Evolutionary conservation across 2,113 vertebrate genomes (phyloP).

Genomic region (Ivindomyrus marchei): DNA sequence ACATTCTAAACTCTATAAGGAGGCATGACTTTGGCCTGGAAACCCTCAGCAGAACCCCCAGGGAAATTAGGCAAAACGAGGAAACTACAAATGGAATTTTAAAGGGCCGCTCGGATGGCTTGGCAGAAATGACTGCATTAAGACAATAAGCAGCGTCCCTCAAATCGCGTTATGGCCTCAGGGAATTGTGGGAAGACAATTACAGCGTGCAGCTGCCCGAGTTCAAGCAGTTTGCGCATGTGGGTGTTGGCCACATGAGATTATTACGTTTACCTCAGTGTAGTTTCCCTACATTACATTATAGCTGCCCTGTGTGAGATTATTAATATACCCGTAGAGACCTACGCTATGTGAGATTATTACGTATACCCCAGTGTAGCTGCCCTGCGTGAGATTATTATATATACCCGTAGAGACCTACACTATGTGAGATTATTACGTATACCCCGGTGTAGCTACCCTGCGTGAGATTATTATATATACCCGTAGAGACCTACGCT

Average conservation of each 20-base stretch:
- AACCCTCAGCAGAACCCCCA: neutral
- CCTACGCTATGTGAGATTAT: too few species aligned
- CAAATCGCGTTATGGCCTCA: neutral
- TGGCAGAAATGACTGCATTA: slow-evolving; percentile 7
- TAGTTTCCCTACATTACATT: neutral
- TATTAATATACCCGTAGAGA: neutral
- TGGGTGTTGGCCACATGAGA: neutral
- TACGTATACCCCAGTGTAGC: too few species aligned
- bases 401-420: too few species aligned
- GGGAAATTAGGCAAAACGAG: slow-evolving; percentile 18
- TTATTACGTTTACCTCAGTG: neutral
- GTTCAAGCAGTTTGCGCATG: neutral
- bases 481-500: neutral
- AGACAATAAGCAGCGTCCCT: slow-evolving; percentile 13
- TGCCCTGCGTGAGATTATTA: neutral
- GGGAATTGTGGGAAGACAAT: slow-evolving; percentile 9
- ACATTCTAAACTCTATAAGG: neutral
- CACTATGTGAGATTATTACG: neutral
- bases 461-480: neutral
- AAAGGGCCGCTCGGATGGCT: neutral
- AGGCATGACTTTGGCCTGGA: neutral
- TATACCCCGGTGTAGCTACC: neutral
- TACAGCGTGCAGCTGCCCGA: neutral
- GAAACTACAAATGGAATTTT: slow-evolving; percentile 20
- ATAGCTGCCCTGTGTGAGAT: neutral